Evolutionary conservation across 1,140 invertebrate genomes (phyloP), one percentile per base, ranked within the genome.

Genomic region (Antheraea pernyi): DNA sequence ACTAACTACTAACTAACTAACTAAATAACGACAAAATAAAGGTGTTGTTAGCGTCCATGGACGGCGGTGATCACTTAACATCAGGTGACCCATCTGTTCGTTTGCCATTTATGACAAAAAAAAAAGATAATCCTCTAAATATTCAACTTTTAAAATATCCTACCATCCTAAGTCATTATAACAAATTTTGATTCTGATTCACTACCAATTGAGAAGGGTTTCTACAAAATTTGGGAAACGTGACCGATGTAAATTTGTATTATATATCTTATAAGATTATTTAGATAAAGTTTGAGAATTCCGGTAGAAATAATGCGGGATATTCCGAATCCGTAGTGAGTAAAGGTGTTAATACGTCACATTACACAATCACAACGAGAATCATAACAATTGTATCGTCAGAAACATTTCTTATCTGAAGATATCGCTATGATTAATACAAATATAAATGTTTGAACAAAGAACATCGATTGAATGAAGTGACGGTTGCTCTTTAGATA

Each of bases 401-500:
- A 53, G 16, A 48, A 48, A 48, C 60, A 67, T 19, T 62, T 71
- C 60, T 71, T 65, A 67, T 63, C 67, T 58, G 46, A 71, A 48
- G 36, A 59, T 64, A 67, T 59, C 58, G 9, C 16, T 65, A 66
- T 72, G 64, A 72, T 65, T 68, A 72, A 69, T 58, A 61, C 62
- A 65, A n/a, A 4, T 60, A 59, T 42, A 66, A 68, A 53, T 53
- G 46, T 68, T 68, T 66, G 16, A 62, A 69, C 67, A 69, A 72
- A 69, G 67, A 37, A 19, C 37, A 37, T 36, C 46, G 65, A 58
- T 62, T 69, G 39, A 72, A 72, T 69, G 67, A 19, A 65, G 59
- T 70, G 58, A 36, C 67, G 59, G 39, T 69, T 69, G 68, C 36
- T 19, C 22, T 72, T 70, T 58, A 70, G 39, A 72, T 63, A 69